phyloP scores from a whole-genome alignment of 2,113 vertebrate species.

The Entelurus aequoreus region DNA sequence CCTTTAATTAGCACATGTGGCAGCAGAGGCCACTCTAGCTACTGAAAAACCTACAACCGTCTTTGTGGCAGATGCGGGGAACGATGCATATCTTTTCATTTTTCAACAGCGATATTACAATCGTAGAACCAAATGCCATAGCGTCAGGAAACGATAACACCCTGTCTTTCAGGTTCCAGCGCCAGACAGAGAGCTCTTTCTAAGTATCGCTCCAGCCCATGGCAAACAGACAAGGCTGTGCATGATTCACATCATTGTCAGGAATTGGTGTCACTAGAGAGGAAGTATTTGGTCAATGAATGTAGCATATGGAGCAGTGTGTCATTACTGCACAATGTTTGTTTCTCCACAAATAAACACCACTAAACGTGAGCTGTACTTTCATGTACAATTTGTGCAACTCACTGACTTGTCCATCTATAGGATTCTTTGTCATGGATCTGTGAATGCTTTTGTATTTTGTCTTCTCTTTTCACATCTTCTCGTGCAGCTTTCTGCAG shows the following conservation, averaged over 20 bases:
- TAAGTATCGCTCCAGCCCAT: conserved; percentile 28
- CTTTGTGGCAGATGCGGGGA: background rate
- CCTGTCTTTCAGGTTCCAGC: conserved; percentile 55
- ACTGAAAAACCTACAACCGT: background rate
- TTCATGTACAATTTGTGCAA: conserved; percentile 37
- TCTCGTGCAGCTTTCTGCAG: conserved; percentile 40
- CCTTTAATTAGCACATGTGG: background rate
- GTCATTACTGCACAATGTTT: conserved; percentile 9
- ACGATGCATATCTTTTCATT: background rate
- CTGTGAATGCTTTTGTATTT: conserved; percentile 31
- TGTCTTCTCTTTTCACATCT: conserved; percentile 31
- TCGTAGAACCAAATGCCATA: conserved; percentile 33
- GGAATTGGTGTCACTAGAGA: conserved; percentile 46
- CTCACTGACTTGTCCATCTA: conserved; percentile 45
- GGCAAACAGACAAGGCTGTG: conserved; percentile 53
- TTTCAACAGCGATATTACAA: conserved; percentile 25
- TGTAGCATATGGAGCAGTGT: conserved; percentile 4
- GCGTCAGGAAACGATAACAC: conserved; percentile 39
- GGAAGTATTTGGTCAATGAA: conserved; percentile 27
- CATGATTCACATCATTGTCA: conserved; percentile 56
- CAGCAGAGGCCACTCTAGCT: background rate
- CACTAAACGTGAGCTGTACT: conserved; percentile 15
- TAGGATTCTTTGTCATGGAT: conserved; percentile 66
- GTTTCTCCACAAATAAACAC: conserved; percentile 1
- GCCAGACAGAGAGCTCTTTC: conserved; percentile 50